Evolutionary conservation across 2,113 vertebrate genomes (phyloP), one percentile per base, ranked within the genome.

Genomic region (Ibidorhyncha struthersii): DNA sequence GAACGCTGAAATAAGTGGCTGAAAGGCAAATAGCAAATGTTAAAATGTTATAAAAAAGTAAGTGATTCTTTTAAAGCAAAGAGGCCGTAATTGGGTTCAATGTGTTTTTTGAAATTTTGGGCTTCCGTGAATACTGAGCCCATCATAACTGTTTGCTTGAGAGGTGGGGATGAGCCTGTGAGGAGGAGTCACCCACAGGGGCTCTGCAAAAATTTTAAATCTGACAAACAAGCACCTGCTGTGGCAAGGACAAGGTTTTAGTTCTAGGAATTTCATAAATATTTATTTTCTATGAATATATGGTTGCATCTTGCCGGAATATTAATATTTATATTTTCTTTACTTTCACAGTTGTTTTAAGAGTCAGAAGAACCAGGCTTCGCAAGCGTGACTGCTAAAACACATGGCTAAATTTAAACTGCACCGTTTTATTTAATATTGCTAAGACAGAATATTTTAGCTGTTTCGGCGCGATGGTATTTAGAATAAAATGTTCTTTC

Each of bases 401-500:
- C 72, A 70, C 52, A 11, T 14, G 34, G 67, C 79, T 95, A 95
- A 94, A 96, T 93, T 95, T 97, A 88, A 94, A 96, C 90, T 0
- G 0, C 45, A 55, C 0, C 9, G 71, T 94, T 89, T 79, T 79
- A 79, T 87, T 94, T 85, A 90, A 85, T 93, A 95, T 56, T 12
- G 3, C 58, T 27, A 67, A 90, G 82, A 74, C n/a, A 45, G 95
- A 96, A 79, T 88, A 91, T 94, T 95, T 97, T 90, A 95, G 93
- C 88, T 90, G 67, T 73, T 90, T 71, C 2, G 3, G 59, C 0
- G 10, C 0, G 12, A 55, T 5, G 14, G 61, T 52, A 67, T 90
- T 90, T 63, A 63, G 71, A 83, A 93, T 78, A 74, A 93, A 81
- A 93, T n/a, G 90, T 93, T 94, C 88, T 90, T 96, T 90, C 88